Base-by-base conservation (phyloP, 1,140 invertebrate species). In the Helicoverpa armigera region DNA sequence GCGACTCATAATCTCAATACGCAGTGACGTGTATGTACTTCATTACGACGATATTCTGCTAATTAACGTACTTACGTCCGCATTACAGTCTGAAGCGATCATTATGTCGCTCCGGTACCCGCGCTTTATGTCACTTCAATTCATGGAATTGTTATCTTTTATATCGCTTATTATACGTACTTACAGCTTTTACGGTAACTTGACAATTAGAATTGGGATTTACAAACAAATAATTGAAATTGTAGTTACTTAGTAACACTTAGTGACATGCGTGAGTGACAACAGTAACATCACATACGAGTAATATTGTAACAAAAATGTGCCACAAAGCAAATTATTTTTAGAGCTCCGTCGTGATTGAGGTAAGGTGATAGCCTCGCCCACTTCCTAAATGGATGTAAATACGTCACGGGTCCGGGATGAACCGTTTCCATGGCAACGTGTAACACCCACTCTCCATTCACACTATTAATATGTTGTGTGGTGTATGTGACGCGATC, bases 1-100 rank as follows among this genome's bases (percentile, higher is more conserved):
- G 65, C 65, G 65, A 69, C 35, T 69, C 65, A 69, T 69, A 69
- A 69, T 69, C 43, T 50, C 65, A 43, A 69, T 69, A 16, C 43
- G 50, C 16, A 16, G 43, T 69, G 43, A 50, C 43, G 65, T 18
- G 65, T 50, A 50, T 16, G 65, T 69, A 50, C 16, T 69, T 50
- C 10, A 69, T 67, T 18, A 23, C 65, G 43, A 13, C 43, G 65
- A 18, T 9, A 16, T 50, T 69, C 35, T 65, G 16, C 65, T 69
- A 69, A 69, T 69, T 69, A 69, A 69, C 65, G 65, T 18, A 50
- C 63, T 69, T 69, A 50, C 23, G 48, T 50, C 16, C 11, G 35
- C 16, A 67, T 3, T 11, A 48, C 35, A 48, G 16, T 18, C n/a
- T 50, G 65, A 16, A 50, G 43, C 5, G 43, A 69, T 50, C 43